A percentile compares a stretch with the other conserved stretches of the same genome.
Evolutionary conservation across 2,113 vertebrate genomes (phyloP).

Genomic region (Varanus salvator): DNA sequence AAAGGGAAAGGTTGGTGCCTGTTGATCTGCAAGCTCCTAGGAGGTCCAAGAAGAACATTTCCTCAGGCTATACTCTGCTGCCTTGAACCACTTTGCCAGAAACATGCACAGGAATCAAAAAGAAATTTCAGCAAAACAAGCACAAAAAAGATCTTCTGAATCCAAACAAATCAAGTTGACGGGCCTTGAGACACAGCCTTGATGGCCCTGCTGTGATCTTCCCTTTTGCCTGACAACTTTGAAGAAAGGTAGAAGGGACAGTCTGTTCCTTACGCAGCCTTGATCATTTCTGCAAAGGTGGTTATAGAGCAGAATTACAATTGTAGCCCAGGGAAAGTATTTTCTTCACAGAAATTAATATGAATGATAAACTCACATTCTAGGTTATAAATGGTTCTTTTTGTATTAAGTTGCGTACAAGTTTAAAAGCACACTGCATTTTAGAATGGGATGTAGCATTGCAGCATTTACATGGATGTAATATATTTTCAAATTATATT

Average conservation of each 20-base stretch:
- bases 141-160: slow-evolving; percentile 2
- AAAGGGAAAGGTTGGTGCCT: neutral
- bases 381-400: neutral
- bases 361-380: neutral
- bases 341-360: neutral
- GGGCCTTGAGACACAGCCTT: slow-evolving; percentile 9
- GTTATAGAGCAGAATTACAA: slow-evolving; percentile 23
- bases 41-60: slow-evolving; percentile 36
- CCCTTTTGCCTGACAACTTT: slow-evolving; percentile 33
- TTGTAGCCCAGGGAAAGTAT: neutral
- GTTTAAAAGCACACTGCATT: neutral
- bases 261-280: slow-evolving; percentile 1
- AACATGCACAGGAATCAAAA: slow-evolving; percentile 26
- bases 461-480: neutral
- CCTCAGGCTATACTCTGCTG: slow-evolving; percentile 28
- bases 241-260: slow-evolving; percentile 34
- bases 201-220: slow-evolving; percentile 33
- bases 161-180: slow-evolving; percentile 46
- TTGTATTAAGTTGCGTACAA: neutral
- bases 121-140: slow-evolving; percentile 14
- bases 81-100: neutral
- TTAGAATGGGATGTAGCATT: neutral
- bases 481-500: too few relatives aligned
- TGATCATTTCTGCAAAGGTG: slow-evolving; percentile 11
- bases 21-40: neutral